Percentiles rank a stretch among this genome's conserved stretches.
Conservation (phyloP, 64 coral and sea anemone genomes). For the Dendrophyllia cribrosa region DNA sequence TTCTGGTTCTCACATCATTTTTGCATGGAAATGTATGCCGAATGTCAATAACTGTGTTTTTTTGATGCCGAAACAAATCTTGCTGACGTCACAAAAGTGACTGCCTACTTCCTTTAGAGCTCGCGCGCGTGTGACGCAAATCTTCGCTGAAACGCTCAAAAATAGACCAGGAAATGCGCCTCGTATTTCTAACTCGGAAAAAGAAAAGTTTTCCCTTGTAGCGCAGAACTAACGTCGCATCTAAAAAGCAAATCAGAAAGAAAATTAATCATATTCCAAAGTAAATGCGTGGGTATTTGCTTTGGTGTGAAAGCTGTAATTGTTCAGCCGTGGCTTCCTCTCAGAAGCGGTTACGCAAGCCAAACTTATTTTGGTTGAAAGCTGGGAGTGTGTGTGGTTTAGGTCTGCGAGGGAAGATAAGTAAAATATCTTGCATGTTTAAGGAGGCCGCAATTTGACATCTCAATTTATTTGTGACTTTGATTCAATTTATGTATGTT, state of each 20-base stretch:
- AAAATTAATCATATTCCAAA: background rate
- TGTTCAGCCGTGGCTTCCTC: background rate
- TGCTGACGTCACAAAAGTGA: conserved; percentile 29
- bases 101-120: conserved; percentile 13
- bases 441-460: background rate
- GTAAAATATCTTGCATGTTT: background rate
- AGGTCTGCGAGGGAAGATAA: background rate
- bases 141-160: background rate
- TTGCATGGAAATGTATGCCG: conserved; percentile 15
- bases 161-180: conserved; percentile 3
- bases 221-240: background rate
- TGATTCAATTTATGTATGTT: background rate
- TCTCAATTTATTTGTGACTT: background rate
- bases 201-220: background rate
- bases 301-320: conserved; percentile 24
- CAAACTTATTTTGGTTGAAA: background rate
- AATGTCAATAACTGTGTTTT: background rate
- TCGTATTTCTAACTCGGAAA: background rate
- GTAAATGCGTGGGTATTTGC: background rate
- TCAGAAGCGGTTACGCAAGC: background rate
- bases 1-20: conserved; percentile 23
- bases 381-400: background rate
- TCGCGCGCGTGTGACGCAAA: background rate
- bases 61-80: conserved; percentile 13
- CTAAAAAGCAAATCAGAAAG: background rate